Base-by-base conservation (phyloP, 2,888 invertebrate species). In the Heterodera filipjevi region DNA sequence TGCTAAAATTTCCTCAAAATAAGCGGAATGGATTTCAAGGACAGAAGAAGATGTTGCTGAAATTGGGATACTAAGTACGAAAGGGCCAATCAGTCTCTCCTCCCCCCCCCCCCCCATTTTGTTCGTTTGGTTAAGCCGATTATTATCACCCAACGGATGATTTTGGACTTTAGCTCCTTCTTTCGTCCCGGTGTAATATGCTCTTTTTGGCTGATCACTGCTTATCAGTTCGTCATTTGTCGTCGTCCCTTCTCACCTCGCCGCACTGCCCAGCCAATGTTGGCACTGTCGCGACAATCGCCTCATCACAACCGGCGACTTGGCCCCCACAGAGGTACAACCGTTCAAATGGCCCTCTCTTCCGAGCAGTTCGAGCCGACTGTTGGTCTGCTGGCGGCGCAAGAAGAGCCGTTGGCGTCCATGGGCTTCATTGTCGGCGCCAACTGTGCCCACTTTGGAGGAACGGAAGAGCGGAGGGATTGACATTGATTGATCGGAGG, bases 271-370 rank as follows among this genome's bases (percentile, higher is more conserved):
- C 22, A 75, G 66, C 75, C 75, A 75, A 46, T 75, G 75, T 39
- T 75, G 75, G 75, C 75, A 75, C 30, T 75, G 46, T 32, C 75
- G 66, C 30, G 66, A 66, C 66, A 75, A 33, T 19, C 75, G 46
- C 30, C 75, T 27, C 75, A 75, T 75, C 16, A 68, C 68, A 16
- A 68, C 16, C 33, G 68, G 68, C 68, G 68, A 68, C 16, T 19
- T 68, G 16, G 33, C 68, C 22, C 68, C 68, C 33, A 35, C 33
- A 22, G 68, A 35, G 5, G 3, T 59, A 22, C 59, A 59, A 10
- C 59, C 27, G 14, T 14, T 49, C 59, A n/a, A 12, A 27, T 59
- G 59, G 19, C 27, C 59, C 68, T 68, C 16, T 33, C 35, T 8
- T 27, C 68, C 68, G 32, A 68, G 68, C 68, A 68, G 68, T 68